These are phyloP conservation scores for Aelia acuminata DNA, from an alignment of 2,888 invertebrate species.

Conservation along the genomic window DNA sequence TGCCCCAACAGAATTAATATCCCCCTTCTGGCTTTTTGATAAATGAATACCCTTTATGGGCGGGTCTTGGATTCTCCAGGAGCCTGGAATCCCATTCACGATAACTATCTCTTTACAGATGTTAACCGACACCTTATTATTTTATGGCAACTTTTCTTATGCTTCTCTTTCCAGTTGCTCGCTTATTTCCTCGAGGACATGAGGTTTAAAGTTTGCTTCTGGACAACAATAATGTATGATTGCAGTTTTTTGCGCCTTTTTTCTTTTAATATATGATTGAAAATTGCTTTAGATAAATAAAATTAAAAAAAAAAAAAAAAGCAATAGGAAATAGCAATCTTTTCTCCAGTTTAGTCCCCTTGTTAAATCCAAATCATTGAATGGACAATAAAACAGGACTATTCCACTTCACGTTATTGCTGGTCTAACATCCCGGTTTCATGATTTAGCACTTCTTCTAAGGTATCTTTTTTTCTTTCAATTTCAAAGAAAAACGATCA, in stretches of 20 bases:
- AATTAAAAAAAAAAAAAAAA: no score
- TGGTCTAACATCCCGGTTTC: no score
- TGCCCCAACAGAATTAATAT: slow-evolving; percentile 42
- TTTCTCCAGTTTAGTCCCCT: no score
- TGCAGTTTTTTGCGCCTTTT: background rate
- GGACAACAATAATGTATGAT: background rate
- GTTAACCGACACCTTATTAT: slow-evolving; percentile 45
- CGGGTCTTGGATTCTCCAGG: slow-evolving; percentile 26
- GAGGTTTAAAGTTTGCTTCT: background rate
- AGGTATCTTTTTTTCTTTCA: no score
- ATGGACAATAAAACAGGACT: no score
- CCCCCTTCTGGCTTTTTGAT: slow-evolving; percentile 46
- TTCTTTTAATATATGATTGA: no score
- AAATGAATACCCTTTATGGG: slow-evolving; percentile 34
- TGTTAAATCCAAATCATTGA: no score
- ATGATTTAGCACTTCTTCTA: no score
- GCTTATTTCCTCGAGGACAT: background rate
- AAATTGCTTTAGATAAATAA: no score
- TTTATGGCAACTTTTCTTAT: background rate
- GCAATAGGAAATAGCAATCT: no score
- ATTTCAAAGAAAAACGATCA: no score
- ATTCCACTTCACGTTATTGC: no score
- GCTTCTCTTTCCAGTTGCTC: background rate
- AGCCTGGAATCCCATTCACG: slow-evolving; percentile 24
- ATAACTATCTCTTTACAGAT: slow-evolving; percentile 39